phyloP scores from a whole-genome alignment of 1,140 invertebrate genomes.

The Scaptodrosophila lebanonensis region DNA sequence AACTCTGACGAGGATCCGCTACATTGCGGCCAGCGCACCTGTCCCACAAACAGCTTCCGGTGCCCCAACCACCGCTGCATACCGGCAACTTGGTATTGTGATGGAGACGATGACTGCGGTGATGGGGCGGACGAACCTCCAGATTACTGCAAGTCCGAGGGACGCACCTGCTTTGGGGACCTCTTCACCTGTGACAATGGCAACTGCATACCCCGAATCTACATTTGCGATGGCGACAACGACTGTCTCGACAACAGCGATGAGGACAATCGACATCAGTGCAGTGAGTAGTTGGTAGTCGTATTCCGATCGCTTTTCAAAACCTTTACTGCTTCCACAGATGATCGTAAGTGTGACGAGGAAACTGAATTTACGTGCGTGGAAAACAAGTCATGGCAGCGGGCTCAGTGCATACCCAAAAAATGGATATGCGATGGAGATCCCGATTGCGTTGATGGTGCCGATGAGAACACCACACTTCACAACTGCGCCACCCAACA shows the following conservation, averaged over 20 bases:
- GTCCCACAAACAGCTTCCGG: conserved; percentile 93
- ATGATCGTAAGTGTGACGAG: conserved; percentile 93
- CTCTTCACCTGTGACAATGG: conserved; percentile 97
- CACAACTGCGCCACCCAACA: conserved; percentile 88
- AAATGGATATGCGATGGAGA: conserved; percentile 98
- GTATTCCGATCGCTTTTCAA: neutral
- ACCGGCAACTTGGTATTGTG: conserved; percentile 94
- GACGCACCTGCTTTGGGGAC: conserved; percentile 96
- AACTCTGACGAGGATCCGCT: conserved; percentile 95
- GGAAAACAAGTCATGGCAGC: conserved; percentile 92
- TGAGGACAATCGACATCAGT: conserved; percentile 93
- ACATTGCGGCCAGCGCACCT: conserved; percentile 91
- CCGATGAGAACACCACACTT: conserved; percentile 93
- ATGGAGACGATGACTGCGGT: conserved; percentile 90
- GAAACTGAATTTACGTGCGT: conserved; percentile 94
- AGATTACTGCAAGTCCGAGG: conserved; percentile 94
- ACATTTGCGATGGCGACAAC: conserved; percentile 96
- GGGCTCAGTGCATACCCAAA: conserved; percentile 94
- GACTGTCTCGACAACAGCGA: conserved; percentile 95
- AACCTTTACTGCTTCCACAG: conserved; percentile 64
- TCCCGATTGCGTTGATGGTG: conserved; percentile 96
- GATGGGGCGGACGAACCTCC: conserved; percentile 93
- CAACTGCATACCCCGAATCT: conserved; percentile 96
- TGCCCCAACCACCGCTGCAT: conserved; percentile 92
- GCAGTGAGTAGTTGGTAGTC: conserved; percentile 82